Evolutionary conservation across 37 sponge, comb jelly and placozoan genomes (phyloP), one percentile per base, ranked within the genome.

Genomic region (Haliclona indistincta): DNA sequence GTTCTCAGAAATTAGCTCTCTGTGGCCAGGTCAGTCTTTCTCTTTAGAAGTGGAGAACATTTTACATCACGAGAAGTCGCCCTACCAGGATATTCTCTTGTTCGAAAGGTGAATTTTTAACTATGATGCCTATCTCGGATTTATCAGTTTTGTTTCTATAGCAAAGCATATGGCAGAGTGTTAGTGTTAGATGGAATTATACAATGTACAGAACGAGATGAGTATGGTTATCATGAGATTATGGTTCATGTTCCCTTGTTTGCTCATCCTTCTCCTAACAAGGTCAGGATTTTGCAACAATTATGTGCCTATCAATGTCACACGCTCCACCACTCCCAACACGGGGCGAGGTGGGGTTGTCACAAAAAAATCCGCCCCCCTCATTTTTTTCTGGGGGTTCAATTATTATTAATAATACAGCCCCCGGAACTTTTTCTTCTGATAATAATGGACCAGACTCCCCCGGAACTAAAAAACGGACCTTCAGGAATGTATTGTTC

Each of bases 141-240:
- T 47, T 47, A 47, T 47, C 8, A 17, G 49, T 47, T 47, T 13
- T 47, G 49, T 13, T 8, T 13, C 22, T 65, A 4, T 67, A 93
- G 94, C 54, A 82, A 93, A 56, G 70, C 72, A n/a, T 89, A 60
- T 74, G 96, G 96, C 42, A 56, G 54, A 29, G 96, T 95, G 0
- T 63, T 95, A 52, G 93, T 85, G 20, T 37, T 95, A 67, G 96
- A 95, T 58, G 96, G 96, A 17, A 43, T 89, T 19, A 92, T 95
- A n/a, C 96, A 95, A 81, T 79, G 82, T 34, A 95, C 96, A 0
- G 90, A 92, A 65, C 70, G 71, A 33, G 96, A 95, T 55, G 96
- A 95, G 78, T 85, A 78, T 63, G 29, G 76, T 43, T 95, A 95
- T 64, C 93, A 95, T 42, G 96, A 95, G 67, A 88, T 86, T 76